Evolutionary conservation across 2,797 vertebrate genomes (phyloP).

Genomic region (Lophius americanus): DNA sequence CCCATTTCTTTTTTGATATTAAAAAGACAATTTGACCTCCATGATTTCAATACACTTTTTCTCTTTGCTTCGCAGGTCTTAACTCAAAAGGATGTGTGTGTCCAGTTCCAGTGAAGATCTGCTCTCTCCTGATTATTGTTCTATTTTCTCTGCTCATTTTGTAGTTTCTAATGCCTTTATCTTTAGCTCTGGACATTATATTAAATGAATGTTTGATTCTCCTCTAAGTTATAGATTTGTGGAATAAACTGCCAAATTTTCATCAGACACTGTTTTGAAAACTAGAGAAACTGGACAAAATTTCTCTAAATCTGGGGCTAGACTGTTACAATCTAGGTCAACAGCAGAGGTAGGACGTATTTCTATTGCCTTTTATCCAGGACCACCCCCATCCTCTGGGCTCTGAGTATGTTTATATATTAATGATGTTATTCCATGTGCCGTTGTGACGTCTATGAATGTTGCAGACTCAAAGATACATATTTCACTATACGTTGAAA

Average conservation of each 20-base stretch:
- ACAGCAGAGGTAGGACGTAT: slow-evolving; percentile 33
- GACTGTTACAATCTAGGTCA: slow-evolving; percentile 24
- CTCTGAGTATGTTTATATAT: slow-evolving; percentile 6
- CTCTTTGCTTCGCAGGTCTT: slow-evolving; percentile 69
- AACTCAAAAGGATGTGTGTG: slow-evolving; percentile 72
- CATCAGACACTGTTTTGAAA: slow-evolving; percentile 21
- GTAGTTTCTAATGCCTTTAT: slow-evolving; percentile 50
- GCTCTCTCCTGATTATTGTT: slow-evolving; percentile 51
- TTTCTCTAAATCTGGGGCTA: slow-evolving; percentile 16
- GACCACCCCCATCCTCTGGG: slow-evolving; percentile 32
- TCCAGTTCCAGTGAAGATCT: slow-evolving; percentile 52
- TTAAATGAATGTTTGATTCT: slow-evolving; percentile 19
- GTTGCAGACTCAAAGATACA: slow-evolving; percentile 8
- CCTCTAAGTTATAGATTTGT: slow-evolving; percentile 32
- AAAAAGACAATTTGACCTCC: neutral
- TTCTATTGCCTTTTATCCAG: slow-evolving; percentile 48
- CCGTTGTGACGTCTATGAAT: slow-evolving; percentile 24
- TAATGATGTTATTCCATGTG: neutral
- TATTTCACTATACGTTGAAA: slow-evolving; percentile 4
- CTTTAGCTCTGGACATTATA: slow-evolving; percentile 26
- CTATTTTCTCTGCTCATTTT: slow-evolving; percentile 53
- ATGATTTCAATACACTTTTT: neutral
- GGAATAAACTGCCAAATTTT: slow-evolving; percentile 24
- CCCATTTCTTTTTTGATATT: neutral
- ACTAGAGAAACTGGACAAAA: slow-evolving; percentile 16